Evolutionary conservation across 2,113 vertebrate species (phyloP).

Genomic region (Illadopsis cleaveri): DNA sequence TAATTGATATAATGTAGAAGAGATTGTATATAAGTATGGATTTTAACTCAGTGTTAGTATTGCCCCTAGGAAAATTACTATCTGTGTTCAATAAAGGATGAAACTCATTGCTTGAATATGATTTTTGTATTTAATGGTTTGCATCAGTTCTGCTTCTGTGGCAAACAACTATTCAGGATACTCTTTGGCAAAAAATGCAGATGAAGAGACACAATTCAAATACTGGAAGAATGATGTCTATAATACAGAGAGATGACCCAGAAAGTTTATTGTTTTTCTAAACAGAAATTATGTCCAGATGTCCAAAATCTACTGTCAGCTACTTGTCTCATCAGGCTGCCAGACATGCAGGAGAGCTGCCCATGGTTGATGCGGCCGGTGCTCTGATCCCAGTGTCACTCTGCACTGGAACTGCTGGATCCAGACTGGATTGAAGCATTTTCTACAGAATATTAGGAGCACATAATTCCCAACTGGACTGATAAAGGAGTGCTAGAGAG

Average conservation of each 20-base stretch:
- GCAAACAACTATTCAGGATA: background rate
- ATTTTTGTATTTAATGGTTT: background rate
- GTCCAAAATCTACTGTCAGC: background rate
- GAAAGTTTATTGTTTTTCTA: background rate
- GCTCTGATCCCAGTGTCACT: background rate
- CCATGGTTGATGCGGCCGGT: accelerated
- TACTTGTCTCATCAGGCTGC: background rate
- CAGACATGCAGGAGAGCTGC: background rate
- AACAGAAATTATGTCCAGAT: background rate
- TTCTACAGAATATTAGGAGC: background rate
- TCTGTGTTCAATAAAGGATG: slow-evolving; percentile 1
- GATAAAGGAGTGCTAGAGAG: background rate
- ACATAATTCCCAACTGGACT: background rate
- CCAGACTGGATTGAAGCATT: background rate
- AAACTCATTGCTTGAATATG: background rate
- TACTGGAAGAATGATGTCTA: accelerated
- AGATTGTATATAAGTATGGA: background rate
- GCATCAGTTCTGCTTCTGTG: background rate
- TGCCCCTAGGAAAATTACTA: background rate
- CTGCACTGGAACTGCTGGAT: background rate
- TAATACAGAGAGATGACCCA: background rate
- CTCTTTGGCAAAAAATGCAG: background rate
- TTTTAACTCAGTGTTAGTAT: background rate
- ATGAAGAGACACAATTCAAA: background rate
- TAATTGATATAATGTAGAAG: background rate